Evolutionary conservation across 2,888 invertebrate species (phyloP), one percentile per base, ranked within the genome.

Genomic region (Euphydryas editha): DNA sequence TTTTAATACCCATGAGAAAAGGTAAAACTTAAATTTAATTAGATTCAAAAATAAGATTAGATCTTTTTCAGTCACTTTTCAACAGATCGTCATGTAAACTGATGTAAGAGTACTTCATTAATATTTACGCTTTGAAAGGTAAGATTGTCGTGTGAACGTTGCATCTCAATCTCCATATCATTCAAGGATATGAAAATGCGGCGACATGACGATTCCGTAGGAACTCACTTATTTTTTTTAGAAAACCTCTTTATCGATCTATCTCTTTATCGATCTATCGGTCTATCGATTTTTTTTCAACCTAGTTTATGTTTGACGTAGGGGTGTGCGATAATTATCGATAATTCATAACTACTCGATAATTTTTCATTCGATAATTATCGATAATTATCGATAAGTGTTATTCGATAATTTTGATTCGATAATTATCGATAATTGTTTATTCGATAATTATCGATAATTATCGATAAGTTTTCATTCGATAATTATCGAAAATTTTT

Each of bases 51-150:
- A 7, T 1, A 30, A 30, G 30, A 5, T 30, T 8, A 30, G 54
- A 30, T 54, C 54, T 36, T 36, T 36, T 30, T 30, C 54, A 54
- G 54, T 36, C 30, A 30, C 21, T 51, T 51, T 36, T 36, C 30
- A 30, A 54, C 24, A 13, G 51, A 30, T 30, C 54, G 30, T 54
- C 54, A 36, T 24, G 24, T 24, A 30, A 54, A 13, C n/a, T 54
- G 17, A 54, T 36, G 30, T 30, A 24, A 36, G 10, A 54, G 30
- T 17, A 36, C 54, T 54, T 17, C 30, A 54, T 51, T 51, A 51
- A 51, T 51, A 51, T 51, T 51, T 30, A 54, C 21, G 36, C 54
- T 30, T 24, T 30, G 5, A 30, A 51, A 11, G 5, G 54, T 36
- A 36, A 30, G 36, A 51, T 24, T 51, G 21, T 51, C 49, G 47